Base-by-base conservation (phyloP, 1,140 invertebrate genomes). In the Phocides pigmalion region DNA sequence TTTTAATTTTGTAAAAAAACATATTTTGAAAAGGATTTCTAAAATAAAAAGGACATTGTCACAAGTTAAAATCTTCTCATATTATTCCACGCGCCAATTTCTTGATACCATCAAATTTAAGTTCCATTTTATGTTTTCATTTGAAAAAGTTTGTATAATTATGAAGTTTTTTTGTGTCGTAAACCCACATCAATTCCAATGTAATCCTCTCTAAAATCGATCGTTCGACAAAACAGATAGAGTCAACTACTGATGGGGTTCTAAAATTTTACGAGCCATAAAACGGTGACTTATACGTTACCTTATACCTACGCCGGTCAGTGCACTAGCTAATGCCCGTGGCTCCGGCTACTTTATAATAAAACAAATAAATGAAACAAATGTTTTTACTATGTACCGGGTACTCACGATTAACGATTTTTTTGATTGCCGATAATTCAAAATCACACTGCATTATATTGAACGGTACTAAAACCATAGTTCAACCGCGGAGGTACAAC, bases 211-310 rank as follows among this genome's bases (percentile, higher is more conserved):
- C 74, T 81, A 84, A 81, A 81, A 86, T 88, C 85, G 83, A 86
- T 75, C 54, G 69, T 72, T 72, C 81, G 66, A 77, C 69, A 75
- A 59, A 59, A 79, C 74, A 79, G 77, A 84, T 83, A 85, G 80
- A 87, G 80, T 84, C 75, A 82, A 82, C 77, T 83, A 83, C 77
- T 75, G 65, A 78, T 73, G 72, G 58, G 76, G 47, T 74, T 68
- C 76, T 86, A 88, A 88, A 85, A 81, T 86, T 86, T 86, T 84
- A 88, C 67, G 77, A 79, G 8, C 77, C 66, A 84, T 86, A 85
- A 88, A 88, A 84, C 58, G 35, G 63, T 84, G 79, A 88, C 72
- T 87, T 87, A 85, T 87, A 44, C 46, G 74, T 70, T 62, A 64
- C 75, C 75, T 46, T 28, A 25, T 58, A 46, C 54, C 53, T 58